Evolutionary conservation across 2,888 invertebrate genomes (phyloP), one percentile per base, ranked within the genome.

Genomic region (Drosophila kanekoi): DNA sequence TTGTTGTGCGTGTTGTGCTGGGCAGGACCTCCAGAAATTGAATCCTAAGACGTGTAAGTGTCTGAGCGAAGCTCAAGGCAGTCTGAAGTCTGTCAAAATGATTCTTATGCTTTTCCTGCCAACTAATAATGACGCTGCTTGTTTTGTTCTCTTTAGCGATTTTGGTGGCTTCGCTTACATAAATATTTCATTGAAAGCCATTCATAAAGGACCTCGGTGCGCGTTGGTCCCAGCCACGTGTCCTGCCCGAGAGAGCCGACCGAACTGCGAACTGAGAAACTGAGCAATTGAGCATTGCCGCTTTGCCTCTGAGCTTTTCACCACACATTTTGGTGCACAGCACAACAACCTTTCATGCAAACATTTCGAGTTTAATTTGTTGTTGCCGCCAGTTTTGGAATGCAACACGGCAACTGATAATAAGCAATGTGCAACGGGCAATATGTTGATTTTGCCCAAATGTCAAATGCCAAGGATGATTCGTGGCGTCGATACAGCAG

Each of bases 381-480:
- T 67, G 57, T 49, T 75, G 60, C 44, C 53, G 48, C 13, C 23
- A 32, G 35, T 53, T 47, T 48, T 56, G n/a, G 11, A 53, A 47
- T 66, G 78, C 67, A 77, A 53, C 40, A 41, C 6, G 44, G 54
- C n/a, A 60, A 37, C 23, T 62, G 61, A 47, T 32, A 56, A 65
- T 41, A 23, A 6, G 8, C 23, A 23, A 6, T 35, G 35, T 37
- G 10, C 14, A 37, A 38, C 48, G 23, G 23, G 23, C 23, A 23
- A 28, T 28, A 28, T 62, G 62, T 63, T 72, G 56, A 63, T 53
- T 8, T 63, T 59, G 18, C 9, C 49, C 20, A 87, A 85, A 85
- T 85, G 89, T 79, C 85, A 89, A 85, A 81, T 83, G 85, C 84
- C 87, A 85, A 89, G 85, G 87, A 66, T 66, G 44, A 44, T 58